phyloP scores from a whole-genome alignment of 2,797 vertebrate species.

The Taeniopygia guttata region DNA sequence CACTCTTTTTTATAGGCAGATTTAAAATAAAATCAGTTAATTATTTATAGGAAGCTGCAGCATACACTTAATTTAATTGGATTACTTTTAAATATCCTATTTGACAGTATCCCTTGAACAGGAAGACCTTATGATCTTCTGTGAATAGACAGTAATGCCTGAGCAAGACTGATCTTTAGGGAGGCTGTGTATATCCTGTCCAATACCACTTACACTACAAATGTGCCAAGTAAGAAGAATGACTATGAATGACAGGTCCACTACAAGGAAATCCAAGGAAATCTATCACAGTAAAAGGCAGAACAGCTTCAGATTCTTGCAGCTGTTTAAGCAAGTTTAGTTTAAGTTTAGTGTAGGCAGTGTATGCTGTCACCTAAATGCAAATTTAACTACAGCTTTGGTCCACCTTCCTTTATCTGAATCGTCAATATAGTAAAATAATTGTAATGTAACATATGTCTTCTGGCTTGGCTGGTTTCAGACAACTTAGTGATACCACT shows the following conservation, averaged over 20 bases:
- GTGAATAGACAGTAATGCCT: background rate
- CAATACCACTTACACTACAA: background rate
- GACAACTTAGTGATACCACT: background rate
- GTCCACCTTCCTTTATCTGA: background rate
- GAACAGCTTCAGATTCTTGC: background rate
- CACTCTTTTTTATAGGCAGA: background rate
- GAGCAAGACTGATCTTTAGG: background rate
- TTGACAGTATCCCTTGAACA: background rate
- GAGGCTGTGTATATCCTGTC: background rate
- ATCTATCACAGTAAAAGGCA: background rate
- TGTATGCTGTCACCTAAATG: background rate
- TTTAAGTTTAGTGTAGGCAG: background rate
- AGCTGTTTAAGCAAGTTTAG: background rate
- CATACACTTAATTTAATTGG: background rate
- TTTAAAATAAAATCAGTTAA: background rate
- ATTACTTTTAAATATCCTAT: background rate
- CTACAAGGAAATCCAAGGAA: background rate
- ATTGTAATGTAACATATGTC: background rate
- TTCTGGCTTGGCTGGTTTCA: background rate
- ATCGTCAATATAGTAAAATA: background rate
- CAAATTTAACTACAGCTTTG: background rate
- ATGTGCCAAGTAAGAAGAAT: background rate
- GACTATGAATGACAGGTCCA: background rate
- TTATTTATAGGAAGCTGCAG: background rate
- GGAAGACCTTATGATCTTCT: background rate